Conservation (phyloP, 2,797 vertebrate genomes). For the Choloepus didactylus region DNA sequence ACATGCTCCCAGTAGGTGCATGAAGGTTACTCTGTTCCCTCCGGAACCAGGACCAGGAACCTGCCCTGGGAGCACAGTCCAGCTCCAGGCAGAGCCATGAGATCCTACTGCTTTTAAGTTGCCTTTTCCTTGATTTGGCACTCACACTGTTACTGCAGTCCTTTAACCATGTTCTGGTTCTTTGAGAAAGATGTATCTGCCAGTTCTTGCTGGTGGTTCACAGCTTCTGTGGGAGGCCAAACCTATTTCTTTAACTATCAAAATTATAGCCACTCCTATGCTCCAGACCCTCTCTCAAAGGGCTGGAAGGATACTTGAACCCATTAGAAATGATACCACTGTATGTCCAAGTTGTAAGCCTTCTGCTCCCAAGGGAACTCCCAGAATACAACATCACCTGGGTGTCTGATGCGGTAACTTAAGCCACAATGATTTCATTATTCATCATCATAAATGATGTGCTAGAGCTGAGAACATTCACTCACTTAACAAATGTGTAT, state of each 20-base stretch:
- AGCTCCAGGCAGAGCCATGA: no score
- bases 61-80: no score
- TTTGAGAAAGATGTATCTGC: no score
- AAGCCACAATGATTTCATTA: not conserved
- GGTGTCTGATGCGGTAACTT: not conserved
- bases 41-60: no score
- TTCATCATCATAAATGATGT: not conserved
- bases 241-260: not conserved
- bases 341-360: not conserved
- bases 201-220: no score
- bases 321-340: not conserved
- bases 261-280: not conserved
- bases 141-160: no score
- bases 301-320: not conserved
- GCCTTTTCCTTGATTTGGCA: no score
- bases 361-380: not conserved
- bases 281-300: not conserved
- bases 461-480: not conserved
- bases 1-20: no score
- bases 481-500: not conserved
- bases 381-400: not conserved
- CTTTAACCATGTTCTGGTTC: no score
- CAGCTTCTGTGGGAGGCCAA: no score
- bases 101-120: no score
- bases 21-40: no score